Conservation (phyloP, 92 coral and sea anemone genomes). For the Micromussa lordhowensis region DNA sequence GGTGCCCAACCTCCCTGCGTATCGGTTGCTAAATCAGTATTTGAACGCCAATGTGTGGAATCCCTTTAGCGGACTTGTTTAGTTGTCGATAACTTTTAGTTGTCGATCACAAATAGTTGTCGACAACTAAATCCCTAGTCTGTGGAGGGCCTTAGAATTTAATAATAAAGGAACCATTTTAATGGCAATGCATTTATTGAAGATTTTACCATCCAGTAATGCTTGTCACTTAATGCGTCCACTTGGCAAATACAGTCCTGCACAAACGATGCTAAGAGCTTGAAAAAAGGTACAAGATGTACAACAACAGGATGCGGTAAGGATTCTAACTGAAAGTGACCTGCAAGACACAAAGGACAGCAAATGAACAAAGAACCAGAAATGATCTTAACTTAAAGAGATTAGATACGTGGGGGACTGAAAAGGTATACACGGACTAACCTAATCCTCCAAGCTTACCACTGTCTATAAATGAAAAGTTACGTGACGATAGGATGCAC, state of each 20-base stretch:
- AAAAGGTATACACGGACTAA: background rate
- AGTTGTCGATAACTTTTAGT: no score
- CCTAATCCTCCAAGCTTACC: background rate
- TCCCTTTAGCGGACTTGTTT: no score
- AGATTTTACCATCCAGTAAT: slow-evolving; percentile 66
- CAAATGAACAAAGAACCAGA: background rate
- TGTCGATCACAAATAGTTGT: no score
- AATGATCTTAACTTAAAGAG: background rate
- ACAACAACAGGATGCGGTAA: slow-evolving; percentile 86
- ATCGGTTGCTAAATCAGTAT: no score
- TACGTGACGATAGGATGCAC: background rate
- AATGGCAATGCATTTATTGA: background rate
- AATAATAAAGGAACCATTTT: background rate
- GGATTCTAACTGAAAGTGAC: slow-evolving; percentile 69
- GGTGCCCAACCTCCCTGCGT: no score
- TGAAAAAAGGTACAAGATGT: slow-evolving; percentile 87
- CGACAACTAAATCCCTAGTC: no score
- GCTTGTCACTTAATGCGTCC: slow-evolving; percentile 50
- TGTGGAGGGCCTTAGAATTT: no score
- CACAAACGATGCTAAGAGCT: slow-evolving; percentile 53
- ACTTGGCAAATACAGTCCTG: slow-evolving; percentile 45
- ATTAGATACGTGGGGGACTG: background rate
- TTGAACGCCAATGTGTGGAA: no score
- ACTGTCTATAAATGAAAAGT: background rate
- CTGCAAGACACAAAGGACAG: slow-evolving; percentile 21